phyloP scores from a whole-genome alignment of 2,888 invertebrate genomes.

The Steromphala cineraria region DNA sequence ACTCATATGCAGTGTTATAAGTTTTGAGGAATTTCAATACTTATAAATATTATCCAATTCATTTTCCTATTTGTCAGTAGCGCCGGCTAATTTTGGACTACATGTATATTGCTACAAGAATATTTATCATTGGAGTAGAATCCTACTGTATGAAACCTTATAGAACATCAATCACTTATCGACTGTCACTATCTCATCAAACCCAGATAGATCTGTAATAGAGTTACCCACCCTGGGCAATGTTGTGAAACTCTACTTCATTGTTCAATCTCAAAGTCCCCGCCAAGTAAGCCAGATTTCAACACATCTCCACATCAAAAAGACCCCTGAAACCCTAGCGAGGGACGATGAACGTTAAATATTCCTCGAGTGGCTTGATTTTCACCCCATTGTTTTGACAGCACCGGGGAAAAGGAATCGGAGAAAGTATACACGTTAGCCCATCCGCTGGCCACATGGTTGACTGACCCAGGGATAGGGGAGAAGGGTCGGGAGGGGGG shows the following conservation, averaged over 20 bases:
- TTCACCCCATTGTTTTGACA: conserved; percentile 20
- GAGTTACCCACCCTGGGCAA: not conserved
- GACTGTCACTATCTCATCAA: too few species aligned
- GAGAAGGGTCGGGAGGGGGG: not conserved
- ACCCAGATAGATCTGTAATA: too few species aligned
- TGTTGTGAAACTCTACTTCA: conserved; percentile 3
- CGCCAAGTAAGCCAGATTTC: not conserved
- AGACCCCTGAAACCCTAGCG: not conserved
- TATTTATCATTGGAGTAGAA: too few species aligned
- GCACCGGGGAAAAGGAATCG: conserved; percentile 1
- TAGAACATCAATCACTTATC: too few species aligned
- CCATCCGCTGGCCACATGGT: conserved; percentile 17
- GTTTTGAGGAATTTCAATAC: too few species aligned
- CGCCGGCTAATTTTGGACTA: too few species aligned
- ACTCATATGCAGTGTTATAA: too few species aligned
- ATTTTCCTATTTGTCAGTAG: too few species aligned
- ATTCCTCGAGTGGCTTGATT: not conserved
- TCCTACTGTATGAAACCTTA: too few species aligned
- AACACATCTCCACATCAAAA: not conserved
- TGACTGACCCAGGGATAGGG: not conserved
- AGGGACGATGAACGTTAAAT: not conserved
- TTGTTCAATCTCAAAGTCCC: not conserved
- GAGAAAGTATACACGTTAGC: not conserved
- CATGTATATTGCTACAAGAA: too few species aligned
- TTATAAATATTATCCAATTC: too few species aligned